phyloP scores from a whole-genome alignment of 1,140 invertebrate species.

The Drosophila burlai region DNA sequence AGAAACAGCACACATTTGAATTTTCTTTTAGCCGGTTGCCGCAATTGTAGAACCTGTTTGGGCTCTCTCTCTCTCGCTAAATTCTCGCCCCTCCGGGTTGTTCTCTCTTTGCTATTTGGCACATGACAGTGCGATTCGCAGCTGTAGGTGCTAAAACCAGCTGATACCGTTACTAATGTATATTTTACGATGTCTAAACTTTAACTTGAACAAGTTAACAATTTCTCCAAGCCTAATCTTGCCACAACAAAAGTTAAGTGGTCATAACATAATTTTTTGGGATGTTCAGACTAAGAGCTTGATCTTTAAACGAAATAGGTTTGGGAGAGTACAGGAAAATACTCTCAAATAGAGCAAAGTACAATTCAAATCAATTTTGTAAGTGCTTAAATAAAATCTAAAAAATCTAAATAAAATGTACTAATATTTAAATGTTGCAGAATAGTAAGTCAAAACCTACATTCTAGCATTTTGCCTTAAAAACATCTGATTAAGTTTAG shows the following conservation, averaged over 20 bases:
- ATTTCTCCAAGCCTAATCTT: too few species aligned
- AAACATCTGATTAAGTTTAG: too few species aligned
- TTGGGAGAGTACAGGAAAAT: not conserved
- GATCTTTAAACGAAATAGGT: not conserved
- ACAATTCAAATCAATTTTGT: not conserved
- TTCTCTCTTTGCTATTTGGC: constrained; percentile 15
- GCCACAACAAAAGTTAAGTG: not conserved
- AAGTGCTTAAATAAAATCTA: too few species aligned
- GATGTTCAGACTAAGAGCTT: not conserved
- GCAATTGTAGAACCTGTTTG: constrained; percentile 40
- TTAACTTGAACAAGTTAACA: not conserved
- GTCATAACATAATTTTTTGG: not conserved
- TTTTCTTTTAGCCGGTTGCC: constrained; percentile 16
- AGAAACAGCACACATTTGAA: not conserved
- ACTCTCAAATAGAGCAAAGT: not conserved
- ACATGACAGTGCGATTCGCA: constrained; percentile 31
- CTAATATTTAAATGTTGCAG: too few species aligned
- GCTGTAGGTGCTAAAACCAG: constrained; percentile 2
- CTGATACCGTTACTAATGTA: constrained; percentile 1
- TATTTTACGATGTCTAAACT: not conserved
- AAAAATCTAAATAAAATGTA: too few species aligned
- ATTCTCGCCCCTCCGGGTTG: not conserved
- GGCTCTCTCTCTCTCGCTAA: constrained; percentile 2
- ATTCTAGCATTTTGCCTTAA: too few species aligned
- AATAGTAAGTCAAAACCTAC: too few species aligned